Conservation (phyloP, 1,140 invertebrate species). For the Aporrectodea caliginosa region DNA sequence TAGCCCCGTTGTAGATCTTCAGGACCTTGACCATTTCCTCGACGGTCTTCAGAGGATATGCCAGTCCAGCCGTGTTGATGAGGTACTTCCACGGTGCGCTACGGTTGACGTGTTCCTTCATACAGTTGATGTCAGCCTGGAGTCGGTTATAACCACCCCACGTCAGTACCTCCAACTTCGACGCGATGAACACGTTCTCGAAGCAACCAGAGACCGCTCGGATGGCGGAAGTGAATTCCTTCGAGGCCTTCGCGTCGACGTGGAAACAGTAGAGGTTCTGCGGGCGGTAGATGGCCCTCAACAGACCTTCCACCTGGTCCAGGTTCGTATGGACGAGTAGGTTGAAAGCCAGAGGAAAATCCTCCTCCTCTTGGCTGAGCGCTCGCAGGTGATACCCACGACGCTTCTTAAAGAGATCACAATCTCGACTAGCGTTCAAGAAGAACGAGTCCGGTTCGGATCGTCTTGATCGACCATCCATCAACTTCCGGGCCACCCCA, state of each 20-base stretch:
- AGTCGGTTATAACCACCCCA: constrained; percentile 37
- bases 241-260: constrained; percentile 40
- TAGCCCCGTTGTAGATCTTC: constrained; percentile 39
- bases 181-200: constrained; percentile 41
- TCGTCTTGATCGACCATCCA: too few relatives aligned
- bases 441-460: too few relatives aligned
- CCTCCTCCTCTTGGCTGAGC: constrained; percentile 35
- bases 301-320: constrained; percentile 42
- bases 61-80: constrained; percentile 40
- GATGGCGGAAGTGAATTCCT: constrained; percentile 35
- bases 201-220: constrained; percentile 38
- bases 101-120: constrained; percentile 38
- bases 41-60: constrained; percentile 41
- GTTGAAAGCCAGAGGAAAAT: constrained; percentile 46
- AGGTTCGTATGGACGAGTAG: constrained; percentile 45
- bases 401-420: too few relatives aligned
- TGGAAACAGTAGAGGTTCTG: constrained; percentile 52
- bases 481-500: too few relatives aligned
- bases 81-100: constrained; percentile 40
- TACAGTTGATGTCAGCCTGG: constrained; percentile 43
- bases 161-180: constrained; percentile 37
- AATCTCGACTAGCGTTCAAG: too few relatives aligned
- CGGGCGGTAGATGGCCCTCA: constrained; percentile 47
- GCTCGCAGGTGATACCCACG: constrained; percentile 22
- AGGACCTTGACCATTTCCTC: constrained; percentile 40